phyloP scores from a whole-genome alignment of 2,888 invertebrate genomes.

The Vannuccia rotundouncinata region DNA sequence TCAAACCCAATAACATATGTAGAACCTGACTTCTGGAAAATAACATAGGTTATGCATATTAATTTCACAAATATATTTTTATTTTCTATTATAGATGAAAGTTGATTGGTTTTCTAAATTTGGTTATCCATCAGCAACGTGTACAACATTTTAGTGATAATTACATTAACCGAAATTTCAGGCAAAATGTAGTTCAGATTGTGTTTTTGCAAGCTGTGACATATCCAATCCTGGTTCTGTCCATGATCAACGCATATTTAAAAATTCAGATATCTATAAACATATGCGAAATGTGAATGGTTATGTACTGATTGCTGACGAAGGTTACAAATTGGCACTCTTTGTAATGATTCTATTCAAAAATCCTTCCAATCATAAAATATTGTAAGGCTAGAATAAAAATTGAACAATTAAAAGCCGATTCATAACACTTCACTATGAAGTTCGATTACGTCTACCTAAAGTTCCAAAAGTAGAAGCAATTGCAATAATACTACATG shows the following conservation, averaged over 20 bases:
- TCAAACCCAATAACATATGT: too few relatives aligned
- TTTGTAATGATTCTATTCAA: background rate
- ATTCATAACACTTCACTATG: background rate
- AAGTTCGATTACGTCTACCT: background rate
- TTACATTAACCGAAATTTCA: background rate
- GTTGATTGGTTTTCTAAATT: background rate
- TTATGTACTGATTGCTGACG: background rate
- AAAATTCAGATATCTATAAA: background rate
- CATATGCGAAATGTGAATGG: background rate
- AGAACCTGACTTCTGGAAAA: background rate
- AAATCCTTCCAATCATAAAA: background rate
- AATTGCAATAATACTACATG: background rate
- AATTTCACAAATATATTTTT: background rate
- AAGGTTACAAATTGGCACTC: background rate
- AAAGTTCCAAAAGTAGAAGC: background rate
- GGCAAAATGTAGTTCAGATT: background rate
- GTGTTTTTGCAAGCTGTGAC: background rate
- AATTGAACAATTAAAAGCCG: background rate
- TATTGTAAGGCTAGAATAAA: background rate
- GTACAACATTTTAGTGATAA: background rate
- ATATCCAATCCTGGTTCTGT: background rate
- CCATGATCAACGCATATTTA: background rate
- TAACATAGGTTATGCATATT: background rate
- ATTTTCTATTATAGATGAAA: background rate
- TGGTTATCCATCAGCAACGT: background rate